These are phyloP conservation scores for Anadara kagoshimensis DNA, from an alignment of 1,140 invertebrate species.

Conservation along the genomic window DNA sequence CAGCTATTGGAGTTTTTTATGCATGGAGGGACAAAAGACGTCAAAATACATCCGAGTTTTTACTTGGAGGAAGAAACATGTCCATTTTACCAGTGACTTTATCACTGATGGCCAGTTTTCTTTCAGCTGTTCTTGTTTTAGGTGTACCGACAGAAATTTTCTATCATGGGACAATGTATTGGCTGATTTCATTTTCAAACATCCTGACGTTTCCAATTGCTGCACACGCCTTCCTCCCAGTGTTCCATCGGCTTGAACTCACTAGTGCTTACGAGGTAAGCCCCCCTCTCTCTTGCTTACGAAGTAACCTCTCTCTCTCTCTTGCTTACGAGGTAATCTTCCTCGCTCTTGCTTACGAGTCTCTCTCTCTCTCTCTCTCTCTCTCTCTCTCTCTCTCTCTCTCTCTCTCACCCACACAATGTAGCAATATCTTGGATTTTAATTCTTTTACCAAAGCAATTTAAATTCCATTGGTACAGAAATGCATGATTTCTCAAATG, in stretches of 20 bases:
- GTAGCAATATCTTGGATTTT: too few relatives aligned
- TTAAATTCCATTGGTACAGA: too few relatives aligned
- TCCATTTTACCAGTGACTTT: conserved; percentile 61
- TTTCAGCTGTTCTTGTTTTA: conserved; percentile 90
- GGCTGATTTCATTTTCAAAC: conserved; percentile 60
- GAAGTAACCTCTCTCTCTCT: too few relatives aligned
- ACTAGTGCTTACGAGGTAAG: conserved; percentile 71
- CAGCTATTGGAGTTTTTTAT: conserved; percentile 65
- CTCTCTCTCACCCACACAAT: too few relatives aligned
- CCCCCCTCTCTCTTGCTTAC: too few relatives aligned
- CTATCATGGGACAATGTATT: conserved; percentile 62
- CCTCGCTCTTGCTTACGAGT: too few relatives aligned
- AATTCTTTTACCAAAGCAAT: too few relatives aligned
- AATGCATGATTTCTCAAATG: too few relatives aligned
- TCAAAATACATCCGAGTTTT: conserved; percentile 86
- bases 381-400: too few relatives aligned
- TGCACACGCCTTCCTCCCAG: conserved; percentile 65
- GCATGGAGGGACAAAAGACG: conserved; percentile 77
- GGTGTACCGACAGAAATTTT: conserved; percentile 92
- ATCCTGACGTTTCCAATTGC: conserved; percentile 59
- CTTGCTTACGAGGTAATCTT: too few relatives aligned
- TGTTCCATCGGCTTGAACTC: conserved; percentile 68
- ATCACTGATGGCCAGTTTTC: conserved; percentile 80
- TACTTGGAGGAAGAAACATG: conserved; percentile 86
- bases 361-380: too few relatives aligned